Base-by-base conservation (phyloP, 2,113 vertebrate genomes). In the Manacus vitellinus region DNA sequence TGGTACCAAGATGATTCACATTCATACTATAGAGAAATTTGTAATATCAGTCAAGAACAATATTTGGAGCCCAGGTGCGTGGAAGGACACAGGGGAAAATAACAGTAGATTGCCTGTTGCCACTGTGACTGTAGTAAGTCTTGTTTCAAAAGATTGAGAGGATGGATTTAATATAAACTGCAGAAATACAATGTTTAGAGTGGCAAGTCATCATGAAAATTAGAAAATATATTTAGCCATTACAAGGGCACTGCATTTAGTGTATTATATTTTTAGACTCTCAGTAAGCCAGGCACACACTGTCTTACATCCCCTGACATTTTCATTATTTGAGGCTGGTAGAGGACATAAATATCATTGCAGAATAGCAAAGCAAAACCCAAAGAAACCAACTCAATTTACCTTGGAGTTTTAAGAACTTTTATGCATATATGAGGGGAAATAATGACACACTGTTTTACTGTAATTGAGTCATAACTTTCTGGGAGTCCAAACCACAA, bases 191-290 rank as follows among this genome's bases (percentile, higher is more conserved):
- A 21, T 88, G 89, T 92, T 96, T 92, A 93, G 85, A 95, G 77
- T 87, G 92, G 75, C 83, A 96, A 97, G 94, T 95, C 70, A 96
- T 96, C 81, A 94, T 41, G 71, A 91, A 97, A 95, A 94, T 94
- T 95, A 88, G 95, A 95, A 96, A 97, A 97, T 92, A 71, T 72
- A 88, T 94, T 97, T 97, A 96, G 79, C 71, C 84, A 81, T 88
- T 97, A 90, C 63, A 88, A 78, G 82, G 93, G 31, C 28, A 39
- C 62, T 93, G 59, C 62, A 66, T 96, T 97, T 96, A 94, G 74
- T 92, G 88, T 83, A 47, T 94, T 97, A 9, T 94, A 82, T 85
- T 84, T 93, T 91, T 75, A 70, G 80, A 51, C 52, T 85, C 54
- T 96, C 92, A 59, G 93, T 84, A 94, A 96, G 73, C 83, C 87